Base-by-base conservation (phyloP, 2,113 vertebrate genomes). In the Ptychochromis oligacanthus region DNA sequence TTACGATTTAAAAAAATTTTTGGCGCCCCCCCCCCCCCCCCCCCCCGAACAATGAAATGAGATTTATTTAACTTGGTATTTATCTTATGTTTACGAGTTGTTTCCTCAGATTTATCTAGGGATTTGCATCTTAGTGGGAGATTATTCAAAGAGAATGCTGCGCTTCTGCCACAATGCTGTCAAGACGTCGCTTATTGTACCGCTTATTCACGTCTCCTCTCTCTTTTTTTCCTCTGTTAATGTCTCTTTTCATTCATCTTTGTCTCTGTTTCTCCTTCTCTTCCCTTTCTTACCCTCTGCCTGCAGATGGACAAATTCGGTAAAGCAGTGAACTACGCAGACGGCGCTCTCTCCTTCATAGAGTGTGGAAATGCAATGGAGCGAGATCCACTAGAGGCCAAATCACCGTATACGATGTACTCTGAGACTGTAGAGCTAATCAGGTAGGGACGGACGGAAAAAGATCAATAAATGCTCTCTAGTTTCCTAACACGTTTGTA, bases 351-450 rank as follows among this genome's bases (percentile, higher is more conserved):
- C 79, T 99, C 98, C 56, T 99, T 99, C 95, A 99, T 99, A 6
- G 98, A 99, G 90, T 99, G 98, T 4, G 98, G 98, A 82, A 99
- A 98, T 1, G 98, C 98, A 1, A 99, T 99, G 98, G 98, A 99
- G 94, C 96, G 98, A 59, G 97, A 99, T 94, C 97, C 98, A 17
- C 95, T 99, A 79, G 98, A 99, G 93, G 98, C 98, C 62, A 99
- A 99, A 93, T 99, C 98, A 52, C 98, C 98, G 0, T 99, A 99
- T 80, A 99, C 98, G 83, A 99, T 99, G 98, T 99, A 99, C 95
- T 99, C 98, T 0, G 98, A 99, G 95, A 99, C 98, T 3, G 98
- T 99, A 92, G 98, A 99, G 95, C 97, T 99, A 87, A 99, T 99
- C 96, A 98, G 98, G 98, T 99, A 92, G 6, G 83, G 26, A n/a